Evolutionary conservation across 2,888 invertebrate genomes (phyloP), one percentile per base, ranked within the genome.

Genomic region (Fragum whitleyi): DNA sequence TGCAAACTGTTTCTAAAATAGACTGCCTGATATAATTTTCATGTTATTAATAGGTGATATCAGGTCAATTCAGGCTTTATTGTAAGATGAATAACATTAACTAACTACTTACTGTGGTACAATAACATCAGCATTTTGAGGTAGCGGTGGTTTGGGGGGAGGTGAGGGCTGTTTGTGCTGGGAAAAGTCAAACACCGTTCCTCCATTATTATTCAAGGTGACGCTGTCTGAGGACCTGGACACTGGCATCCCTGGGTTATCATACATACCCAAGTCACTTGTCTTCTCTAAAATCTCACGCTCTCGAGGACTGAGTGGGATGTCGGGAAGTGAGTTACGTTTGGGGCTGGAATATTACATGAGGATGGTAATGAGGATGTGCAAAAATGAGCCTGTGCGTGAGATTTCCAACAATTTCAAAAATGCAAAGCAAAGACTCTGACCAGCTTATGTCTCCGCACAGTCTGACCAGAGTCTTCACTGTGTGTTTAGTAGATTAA

Each of bases 61-160:
- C n/a, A n/a, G n/a, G n/a, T n/a, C n/a, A n/a, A n/a, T n/a, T n/a
- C n/a, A n/a, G n/a, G n/a, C n/a, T n/a, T n/a, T n/a, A n/a, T n/a
- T n/a, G n/a, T n/a, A n/a, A n/a, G n/a, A n/a, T n/a, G n/a, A n/a
- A n/a, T n/a, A n/a, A n/a, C n/a, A n/a, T n/a, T n/a, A n/a, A n/a
- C n/a, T n/a, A n/a, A n/a, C n/a, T 42, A 74, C 85, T 81, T 83
- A 88, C 88, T 85, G 87, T 77, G 87, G 87, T 77, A 90, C 68
- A 26, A 88, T 77, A 42, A 86, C 76, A 69, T 85, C 86, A 68
- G 83, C 86, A 71, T 88, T 89, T 36, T 96, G 96, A 76, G 98
- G 97, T 89, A 98, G 95, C 72, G 98, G 97, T 68, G 98, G 98
- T 94, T 98, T 98, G 16, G 97, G 97, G 78, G 97, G 97, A 79